Conservation (phyloP, 2,888 invertebrate species). For the Ischnus inquisitorius region DNA sequence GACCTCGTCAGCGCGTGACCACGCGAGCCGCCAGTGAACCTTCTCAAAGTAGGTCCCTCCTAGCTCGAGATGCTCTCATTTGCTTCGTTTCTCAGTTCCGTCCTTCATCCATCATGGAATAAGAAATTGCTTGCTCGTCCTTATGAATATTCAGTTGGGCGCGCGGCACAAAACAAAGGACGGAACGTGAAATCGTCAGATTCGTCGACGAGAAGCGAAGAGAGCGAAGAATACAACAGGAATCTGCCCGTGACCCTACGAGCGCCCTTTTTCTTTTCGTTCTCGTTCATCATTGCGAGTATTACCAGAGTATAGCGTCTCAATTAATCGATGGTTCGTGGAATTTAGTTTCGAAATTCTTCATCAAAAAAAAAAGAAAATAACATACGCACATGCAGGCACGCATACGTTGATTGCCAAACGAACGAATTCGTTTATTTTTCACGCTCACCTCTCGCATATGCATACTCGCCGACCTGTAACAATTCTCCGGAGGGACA, state of each 20-base stretch:
- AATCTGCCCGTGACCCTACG: too few species aligned
- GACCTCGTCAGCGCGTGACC: slow-evolving; percentile 47
- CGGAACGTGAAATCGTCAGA: slow-evolving; percentile 59
- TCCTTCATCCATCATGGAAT: slow-evolving; percentile 76
- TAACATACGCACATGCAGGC: too few species aligned
- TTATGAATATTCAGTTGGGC: slow-evolving; percentile 77
- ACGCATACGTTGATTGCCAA: slow-evolving; percentile 7
- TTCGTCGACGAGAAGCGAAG: slow-evolving; percentile 26
- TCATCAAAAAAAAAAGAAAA: background rate
- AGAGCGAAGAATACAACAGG: slow-evolving; percentile 37
- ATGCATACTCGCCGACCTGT: background rate
- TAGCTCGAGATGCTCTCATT: slow-evolving; percentile 10
- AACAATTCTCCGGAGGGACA: slow-evolving; percentile 12
- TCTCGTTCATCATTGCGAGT: slow-evolving; percentile 16
- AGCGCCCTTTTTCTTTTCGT: slow-evolving; percentile 5
- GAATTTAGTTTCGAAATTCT: background rate
- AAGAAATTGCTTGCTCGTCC: slow-evolving; percentile 72
- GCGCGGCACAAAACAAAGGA: slow-evolving; percentile 69
- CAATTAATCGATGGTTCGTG: background rate
- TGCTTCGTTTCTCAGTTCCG: slow-evolving; percentile 62
- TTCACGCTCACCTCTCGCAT: background rate
- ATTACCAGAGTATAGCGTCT: background rate
- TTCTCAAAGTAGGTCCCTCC: slow-evolving; percentile 71
- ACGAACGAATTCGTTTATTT: background rate
- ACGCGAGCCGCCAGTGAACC: slow-evolving; percentile 6